Conservation (phyloP, 2,797 vertebrate genomes). For the Neosilurus mollespiculum region DNA sequence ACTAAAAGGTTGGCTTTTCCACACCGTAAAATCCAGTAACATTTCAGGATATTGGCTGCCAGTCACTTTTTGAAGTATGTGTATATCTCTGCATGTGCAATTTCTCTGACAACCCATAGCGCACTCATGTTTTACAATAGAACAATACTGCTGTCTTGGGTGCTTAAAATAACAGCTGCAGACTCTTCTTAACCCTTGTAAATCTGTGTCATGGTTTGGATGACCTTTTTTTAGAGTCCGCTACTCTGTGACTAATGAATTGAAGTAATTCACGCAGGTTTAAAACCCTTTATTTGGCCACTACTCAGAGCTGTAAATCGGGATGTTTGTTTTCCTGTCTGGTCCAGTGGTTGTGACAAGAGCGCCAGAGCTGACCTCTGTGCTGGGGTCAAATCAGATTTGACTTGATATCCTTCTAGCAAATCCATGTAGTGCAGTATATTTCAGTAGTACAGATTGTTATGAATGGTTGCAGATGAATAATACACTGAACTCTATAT, state of each 20-base stretch:
- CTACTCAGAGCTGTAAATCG: constrained; percentile 64
- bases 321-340: constrained; percentile 72
- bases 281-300: constrained; percentile 67
- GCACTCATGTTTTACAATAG: constrained; percentile 34
- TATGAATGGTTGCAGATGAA: not conserved
- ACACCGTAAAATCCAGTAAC: not conserved
- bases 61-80: not conserved
- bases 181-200: constrained; percentile 52
- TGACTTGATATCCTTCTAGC: not conserved
- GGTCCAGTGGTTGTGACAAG: constrained; percentile 53
- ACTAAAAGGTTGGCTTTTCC: not conserved
- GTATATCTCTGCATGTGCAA: not conserved
- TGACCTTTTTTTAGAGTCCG: constrained; percentile 56
- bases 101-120: not conserved
- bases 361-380: constrained; percentile 50
- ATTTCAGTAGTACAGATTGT: not conserved
- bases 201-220: constrained; percentile 56
- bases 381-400: constrained; percentile 30
- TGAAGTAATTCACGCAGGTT: constrained; percentile 63
- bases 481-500: not conserved
- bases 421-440: not conserved
- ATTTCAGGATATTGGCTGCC: not conserved
- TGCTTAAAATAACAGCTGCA: constrained; percentile 49
- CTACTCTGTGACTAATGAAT: constrained; percentile 71
- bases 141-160: constrained; percentile 35